A percentile compares a stretch with the other conserved stretches of the same genome.
phyloP scores from a whole-genome alignment of 2,888 invertebrate species.

The Aporophyla lueneburgensis region DNA sequence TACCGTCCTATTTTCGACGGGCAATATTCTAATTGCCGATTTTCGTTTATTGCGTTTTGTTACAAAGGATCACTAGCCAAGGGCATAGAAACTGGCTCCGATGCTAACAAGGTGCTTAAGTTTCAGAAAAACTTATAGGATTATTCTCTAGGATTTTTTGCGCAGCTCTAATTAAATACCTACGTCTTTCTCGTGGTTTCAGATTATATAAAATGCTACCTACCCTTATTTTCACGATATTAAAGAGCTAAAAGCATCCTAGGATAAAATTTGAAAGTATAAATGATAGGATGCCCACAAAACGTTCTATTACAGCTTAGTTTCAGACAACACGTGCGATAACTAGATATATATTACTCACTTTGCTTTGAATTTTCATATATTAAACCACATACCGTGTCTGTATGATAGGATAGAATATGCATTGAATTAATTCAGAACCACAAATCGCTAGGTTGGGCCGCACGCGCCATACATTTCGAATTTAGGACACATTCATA shows the following conservation, averaged over 20 bases:
- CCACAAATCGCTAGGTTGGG: constrained; percentile 52
- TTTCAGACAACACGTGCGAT: constrained; percentile 6
- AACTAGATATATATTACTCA: constrained; percentile 27
- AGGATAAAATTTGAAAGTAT: background rate
- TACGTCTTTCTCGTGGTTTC: background rate
- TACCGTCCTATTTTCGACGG: constrained; percentile 1
- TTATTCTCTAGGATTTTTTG: background rate
- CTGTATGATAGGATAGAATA: constrained; percentile 37
- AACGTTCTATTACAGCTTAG: background rate
- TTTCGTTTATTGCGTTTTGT: background rate
- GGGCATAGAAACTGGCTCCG: background rate
- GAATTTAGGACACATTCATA: constrained; percentile 60
- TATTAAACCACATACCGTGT: constrained; percentile 21
- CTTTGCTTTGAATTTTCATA: constrained; percentile 36
- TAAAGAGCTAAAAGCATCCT: background rate
- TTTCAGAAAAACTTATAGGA: background rate
- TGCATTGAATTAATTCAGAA: constrained; percentile 55
- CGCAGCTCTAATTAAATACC: background rate
- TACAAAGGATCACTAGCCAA: background rate
- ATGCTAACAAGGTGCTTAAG: constrained; percentile 8
- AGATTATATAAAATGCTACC: background rate
- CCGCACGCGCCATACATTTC: constrained; percentile 41
- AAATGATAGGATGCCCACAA: background rate
- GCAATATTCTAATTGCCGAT: background rate
- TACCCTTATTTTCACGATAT: background rate